These are phyloP conservation scores for Tenualosa thibaudeaui DNA, from an alignment of 2,797 vertebrate species.

Conservation along the genomic window DNA sequence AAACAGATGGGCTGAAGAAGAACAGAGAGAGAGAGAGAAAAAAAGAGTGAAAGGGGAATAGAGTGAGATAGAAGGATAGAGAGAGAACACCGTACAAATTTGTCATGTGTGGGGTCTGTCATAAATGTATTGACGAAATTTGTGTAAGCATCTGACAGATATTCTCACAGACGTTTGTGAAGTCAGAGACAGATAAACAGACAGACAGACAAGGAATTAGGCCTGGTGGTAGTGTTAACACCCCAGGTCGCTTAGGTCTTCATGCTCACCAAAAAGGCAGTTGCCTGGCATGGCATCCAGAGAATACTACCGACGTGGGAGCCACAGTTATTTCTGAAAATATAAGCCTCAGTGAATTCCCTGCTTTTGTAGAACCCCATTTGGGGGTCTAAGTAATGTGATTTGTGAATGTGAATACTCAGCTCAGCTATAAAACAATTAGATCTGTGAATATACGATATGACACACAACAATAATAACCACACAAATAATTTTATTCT, in stretches of 20 bases:
- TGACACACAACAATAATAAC: not conserved
- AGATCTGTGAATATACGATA: not conserved
- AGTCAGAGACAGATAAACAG: not conserved
- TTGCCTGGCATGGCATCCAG: not conserved
- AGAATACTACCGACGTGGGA: not conserved
- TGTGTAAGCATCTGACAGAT: not conserved
- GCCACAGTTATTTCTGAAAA: not conserved
- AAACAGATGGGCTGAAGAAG: slow-evolving; percentile 55
- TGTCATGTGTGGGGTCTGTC: not conserved
- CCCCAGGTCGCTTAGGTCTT: not conserved
- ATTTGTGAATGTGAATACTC: not conserved
- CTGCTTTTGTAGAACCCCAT: not conserved
- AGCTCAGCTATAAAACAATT: not conserved
- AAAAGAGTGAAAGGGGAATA: slow-evolving; percentile 29
- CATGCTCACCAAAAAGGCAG: not conserved
- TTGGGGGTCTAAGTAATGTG: not conserved
- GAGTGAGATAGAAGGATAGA: slow-evolving; percentile 40
- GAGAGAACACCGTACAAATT: slow-evolving; percentile 5
- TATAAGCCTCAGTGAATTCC: not conserved
- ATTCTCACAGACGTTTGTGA: not conserved
- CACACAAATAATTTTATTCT: not conserved
- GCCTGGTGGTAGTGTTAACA: not conserved
- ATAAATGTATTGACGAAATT: too few relatives aligned
- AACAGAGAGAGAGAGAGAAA: slow-evolving; percentile 38
- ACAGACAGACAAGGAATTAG: not conserved